A percentile compares a stretch with the other conserved stretches of the same genome.
These are phyloP conservation scores for Drosophila neocordata DNA, from an alignment of 1,140 invertebrate species.

Conservation along the genomic window DNA sequence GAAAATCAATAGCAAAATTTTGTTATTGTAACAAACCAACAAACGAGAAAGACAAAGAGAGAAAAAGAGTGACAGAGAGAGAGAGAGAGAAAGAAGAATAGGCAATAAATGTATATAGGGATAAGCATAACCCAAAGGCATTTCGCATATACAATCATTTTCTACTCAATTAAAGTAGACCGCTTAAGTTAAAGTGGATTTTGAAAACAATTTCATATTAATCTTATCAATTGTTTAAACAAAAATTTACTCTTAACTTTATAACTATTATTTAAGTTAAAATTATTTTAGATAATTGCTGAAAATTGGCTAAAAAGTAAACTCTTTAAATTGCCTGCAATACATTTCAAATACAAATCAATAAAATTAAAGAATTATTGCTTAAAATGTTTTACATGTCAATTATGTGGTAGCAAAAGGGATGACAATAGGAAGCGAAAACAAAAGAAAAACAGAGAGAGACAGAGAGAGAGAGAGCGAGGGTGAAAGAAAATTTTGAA, in stretches of 20 bases:
- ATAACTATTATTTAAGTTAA: too few relatives aligned
- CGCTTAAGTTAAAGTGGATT: not conserved
- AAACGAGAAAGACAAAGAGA: not conserved
- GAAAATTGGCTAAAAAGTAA: too few relatives aligned
- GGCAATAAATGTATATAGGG: not conserved
- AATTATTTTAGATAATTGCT: too few relatives aligned
- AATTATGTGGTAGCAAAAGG: not conserved
- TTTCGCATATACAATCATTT: not conserved
- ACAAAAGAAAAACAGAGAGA: not conserved
- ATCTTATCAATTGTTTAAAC: not conserved
- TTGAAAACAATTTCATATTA: not conserved
- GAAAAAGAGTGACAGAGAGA: not conserved
- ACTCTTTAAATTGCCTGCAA: too few relatives aligned
- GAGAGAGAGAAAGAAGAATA: not conserved
- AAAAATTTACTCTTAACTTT: not conserved
- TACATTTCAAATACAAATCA: not conserved
- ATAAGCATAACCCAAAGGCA: constrained; percentile 1
- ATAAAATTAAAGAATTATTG: not conserved
- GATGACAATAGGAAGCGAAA: too few relatives aligned
- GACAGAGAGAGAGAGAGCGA: too few relatives aligned
- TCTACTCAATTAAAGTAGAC: constrained; percentile 5
- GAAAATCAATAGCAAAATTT: constrained; percentile 49
- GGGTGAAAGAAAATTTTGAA: not conserved
- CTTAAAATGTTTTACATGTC: constrained; percentile 8
- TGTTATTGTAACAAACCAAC: not conserved